Base-by-base conservation (phyloP, 2,888 invertebrate genomes). In the Hypsopygia costalis region DNA sequence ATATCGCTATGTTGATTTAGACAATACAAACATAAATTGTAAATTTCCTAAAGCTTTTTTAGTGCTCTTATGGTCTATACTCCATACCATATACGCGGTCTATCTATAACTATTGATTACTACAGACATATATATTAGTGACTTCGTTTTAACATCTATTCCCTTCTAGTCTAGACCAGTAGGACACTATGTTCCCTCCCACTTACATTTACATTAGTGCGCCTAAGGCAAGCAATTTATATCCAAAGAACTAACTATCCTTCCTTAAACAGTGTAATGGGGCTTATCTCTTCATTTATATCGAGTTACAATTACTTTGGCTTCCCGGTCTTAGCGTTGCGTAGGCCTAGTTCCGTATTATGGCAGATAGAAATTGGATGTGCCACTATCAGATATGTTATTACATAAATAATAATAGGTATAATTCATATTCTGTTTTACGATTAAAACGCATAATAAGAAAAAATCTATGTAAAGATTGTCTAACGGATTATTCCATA, bases 251-350 rank as follows among this genome's bases (percentile, higher is more conserved):
- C 52, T 53, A 56, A 68, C 69, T 68, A 67, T 63, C 72, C 75
- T 83, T 83, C 79, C 81, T 81, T 65, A 69, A 70, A 62, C 72
- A 65, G 71, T 67, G 71, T 69, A 78, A 78, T 72, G 58, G 71
- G 68, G 69, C 68, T 76, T 81, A 82, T 82, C 81, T 78, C 65
- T 74, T 70, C 69, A 76, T 74, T 78, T 77, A 77, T 77, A 79
- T 80, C 75, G 64, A 71, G 69, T 71, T 77, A 76, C 77, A 78
- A 81, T 79, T 77, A 79, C 69, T 65, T 55, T 62, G 46, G 65
- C 75, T 81, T 81, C 76, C 80, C 64, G 63, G 61, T 70, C 55
- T 66, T 58, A 64, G 58, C 62, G 56, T 62, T 66, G 74, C 72
- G 70, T 64, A 59, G 64, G 68, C 70, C 57, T 58, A 51, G 56